Evolutionary conservation across 2,797 vertebrate genomes (phyloP).

Genomic region (Monodelphis domestica): DNA sequence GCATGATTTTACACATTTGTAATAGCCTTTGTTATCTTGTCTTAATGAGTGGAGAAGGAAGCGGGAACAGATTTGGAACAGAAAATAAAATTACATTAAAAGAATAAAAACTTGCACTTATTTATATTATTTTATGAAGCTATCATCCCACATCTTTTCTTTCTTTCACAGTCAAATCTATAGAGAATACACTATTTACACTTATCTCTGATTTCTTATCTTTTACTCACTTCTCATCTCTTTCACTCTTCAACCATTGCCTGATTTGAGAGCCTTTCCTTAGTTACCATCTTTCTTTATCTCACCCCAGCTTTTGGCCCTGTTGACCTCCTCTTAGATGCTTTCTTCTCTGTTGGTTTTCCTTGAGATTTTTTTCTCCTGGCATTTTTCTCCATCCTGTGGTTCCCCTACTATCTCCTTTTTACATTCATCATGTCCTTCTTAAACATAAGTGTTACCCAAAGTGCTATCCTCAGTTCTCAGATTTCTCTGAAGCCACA

Average conservation of each 20-base stretch:
- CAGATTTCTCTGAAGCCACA: not conserved
- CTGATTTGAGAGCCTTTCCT: not conserved
- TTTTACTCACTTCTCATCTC: not conserved
- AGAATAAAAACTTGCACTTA: not conserved
- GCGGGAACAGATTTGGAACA: not conserved
- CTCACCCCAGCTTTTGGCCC: not conserved
- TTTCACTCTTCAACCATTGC: not conserved
- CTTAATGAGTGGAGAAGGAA: not conserved
- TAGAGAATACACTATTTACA: not conserved
- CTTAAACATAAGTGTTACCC: not conserved
- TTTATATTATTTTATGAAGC: slow-evolving; percentile 23
- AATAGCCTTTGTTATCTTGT: not conserved
- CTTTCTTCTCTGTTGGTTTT: not conserved
- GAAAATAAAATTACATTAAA: not conserved
- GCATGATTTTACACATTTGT: not conserved
- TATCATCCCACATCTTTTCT: slow-evolving; percentile 36
- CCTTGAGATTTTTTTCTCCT: not conserved
- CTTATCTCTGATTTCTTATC: not conserved
- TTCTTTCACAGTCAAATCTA: not conserved
- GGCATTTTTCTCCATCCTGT: not conserved
- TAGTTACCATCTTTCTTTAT: not conserved
- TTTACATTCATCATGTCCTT: not conserved
- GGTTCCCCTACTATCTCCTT: too few species aligned
- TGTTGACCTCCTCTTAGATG: not conserved
- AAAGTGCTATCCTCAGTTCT: not conserved